Percentiles rank a stretch among this genome's conserved stretches.
Evolutionary conservation across 2,113 vertebrate genomes (phyloP).

Genomic region (Sarotherodon lohbergeri): DNA sequence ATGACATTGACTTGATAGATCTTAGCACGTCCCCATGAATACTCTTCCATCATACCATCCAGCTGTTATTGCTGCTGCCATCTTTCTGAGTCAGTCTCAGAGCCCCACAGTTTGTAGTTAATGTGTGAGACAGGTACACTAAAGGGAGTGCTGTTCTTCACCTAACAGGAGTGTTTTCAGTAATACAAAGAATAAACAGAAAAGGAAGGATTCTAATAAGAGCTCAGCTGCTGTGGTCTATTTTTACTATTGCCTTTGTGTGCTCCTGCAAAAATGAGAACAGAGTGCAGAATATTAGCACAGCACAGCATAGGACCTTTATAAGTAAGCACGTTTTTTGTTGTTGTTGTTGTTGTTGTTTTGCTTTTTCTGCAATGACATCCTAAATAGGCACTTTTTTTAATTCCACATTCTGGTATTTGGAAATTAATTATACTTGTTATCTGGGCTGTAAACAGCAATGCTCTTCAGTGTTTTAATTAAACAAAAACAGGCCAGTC

Average conservation of each 20-base stretch:
- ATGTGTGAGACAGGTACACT: background rate
- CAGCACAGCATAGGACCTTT: background rate
- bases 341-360: too few relatives aligned
- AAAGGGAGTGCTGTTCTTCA: background rate
- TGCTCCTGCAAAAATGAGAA: background rate
- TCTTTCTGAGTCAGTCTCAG: background rate
- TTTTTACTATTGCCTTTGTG: conserved; percentile 9
- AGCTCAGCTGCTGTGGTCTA: conserved; percentile 6
- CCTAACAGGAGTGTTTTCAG: background rate
- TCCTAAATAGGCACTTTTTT: background rate
- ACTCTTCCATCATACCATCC: background rate
- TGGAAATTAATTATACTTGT: conserved; percentile 38
- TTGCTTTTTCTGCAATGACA: background rate
- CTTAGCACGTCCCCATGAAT: background rate
- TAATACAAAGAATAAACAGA: background rate
- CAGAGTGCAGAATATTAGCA: background rate
- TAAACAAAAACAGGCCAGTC: conserved; percentile 11
- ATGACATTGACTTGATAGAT: background rate
- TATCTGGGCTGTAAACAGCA: conserved; percentile 27
- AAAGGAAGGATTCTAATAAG: background rate
- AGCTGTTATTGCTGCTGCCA: background rate
- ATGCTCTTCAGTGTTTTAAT: conserved; percentile 22
- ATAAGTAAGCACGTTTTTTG: background rate
- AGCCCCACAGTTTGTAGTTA: background rate
- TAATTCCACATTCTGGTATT: background rate